Evolutionary conservation across 1,140 invertebrate species (phyloP).

Genomic region (Drosophila saltans): DNA sequence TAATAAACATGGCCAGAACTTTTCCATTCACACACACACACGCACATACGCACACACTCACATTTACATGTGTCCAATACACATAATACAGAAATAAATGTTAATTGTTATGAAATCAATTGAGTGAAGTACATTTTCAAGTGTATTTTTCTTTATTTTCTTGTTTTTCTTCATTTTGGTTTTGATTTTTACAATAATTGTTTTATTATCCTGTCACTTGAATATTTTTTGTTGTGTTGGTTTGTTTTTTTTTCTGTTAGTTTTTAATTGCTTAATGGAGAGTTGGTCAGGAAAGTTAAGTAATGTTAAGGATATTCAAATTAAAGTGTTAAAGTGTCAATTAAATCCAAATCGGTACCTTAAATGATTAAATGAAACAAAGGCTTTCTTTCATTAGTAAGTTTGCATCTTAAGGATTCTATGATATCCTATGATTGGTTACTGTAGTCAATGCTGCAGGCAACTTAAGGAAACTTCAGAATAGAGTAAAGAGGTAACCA

Average conservation of each 20-base stretch:
- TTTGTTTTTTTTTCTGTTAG: not conserved
- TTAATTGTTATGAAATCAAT: constrained; percentile 58
- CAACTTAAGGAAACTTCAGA: too few species aligned
- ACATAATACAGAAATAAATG: constrained; percentile 39
- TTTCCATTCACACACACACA: not conserved
- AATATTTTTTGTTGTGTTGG: constrained; percentile 6
- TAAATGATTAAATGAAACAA: too few species aligned
- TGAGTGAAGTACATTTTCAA: constrained; percentile 24
- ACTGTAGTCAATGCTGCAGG: too few species aligned
- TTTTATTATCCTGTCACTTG: constrained; percentile 37
- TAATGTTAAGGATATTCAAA: not conserved
- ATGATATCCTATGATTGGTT: too few species aligned
- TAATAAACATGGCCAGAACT: constrained; percentile 32
- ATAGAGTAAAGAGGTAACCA: too few species aligned
- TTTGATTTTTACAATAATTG: constrained; percentile 38
- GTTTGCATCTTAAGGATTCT: too few species aligned
- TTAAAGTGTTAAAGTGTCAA: not conserved
- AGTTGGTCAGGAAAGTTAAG: not conserved
- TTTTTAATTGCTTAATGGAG: constrained; percentile 10
- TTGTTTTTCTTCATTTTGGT: constrained; percentile 24
- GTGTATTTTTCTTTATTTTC: constrained; percentile 1
- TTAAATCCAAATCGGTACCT: not conserved
- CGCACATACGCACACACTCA: not conserved
- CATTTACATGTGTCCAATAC: constrained; percentile 21
- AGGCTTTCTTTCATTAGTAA: too few species aligned